Evolutionary conservation across 2,888 invertebrate species (phyloP).

Genomic region (Drosophila mercatorum): DNA sequence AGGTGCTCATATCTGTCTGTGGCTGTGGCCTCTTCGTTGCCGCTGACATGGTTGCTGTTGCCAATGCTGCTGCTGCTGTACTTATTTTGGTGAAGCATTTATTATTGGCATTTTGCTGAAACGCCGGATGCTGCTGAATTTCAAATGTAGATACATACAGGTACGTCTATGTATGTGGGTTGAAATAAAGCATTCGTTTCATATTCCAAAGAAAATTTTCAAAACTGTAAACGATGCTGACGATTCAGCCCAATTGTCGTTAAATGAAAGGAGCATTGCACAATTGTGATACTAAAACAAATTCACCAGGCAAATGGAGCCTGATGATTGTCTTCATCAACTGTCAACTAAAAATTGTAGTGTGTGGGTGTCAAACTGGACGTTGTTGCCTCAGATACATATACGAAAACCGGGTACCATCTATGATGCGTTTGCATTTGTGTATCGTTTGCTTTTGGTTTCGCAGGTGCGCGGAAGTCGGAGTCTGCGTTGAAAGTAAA

Average conservation of each 20-base stretch:
- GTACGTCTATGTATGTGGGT: background rate
- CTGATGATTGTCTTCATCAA: background rate
- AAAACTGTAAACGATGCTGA: background rate
- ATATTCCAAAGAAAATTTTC: background rate
- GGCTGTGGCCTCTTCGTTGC: slow-evolving; percentile 34
- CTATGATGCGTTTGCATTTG: slow-evolving; percentile 4
- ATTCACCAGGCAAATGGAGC: background rate
- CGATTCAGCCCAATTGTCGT: background rate
- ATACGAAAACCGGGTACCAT: background rate
- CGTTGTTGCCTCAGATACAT: background rate
- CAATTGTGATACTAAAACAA: background rate
- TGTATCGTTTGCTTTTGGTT: background rate
- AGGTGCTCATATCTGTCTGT: slow-evolving; percentile 54
- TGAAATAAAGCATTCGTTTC: background rate
- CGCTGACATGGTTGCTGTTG: slow-evolving; percentile 23
- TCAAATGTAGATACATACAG: background rate
- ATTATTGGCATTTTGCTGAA: slow-evolving; percentile 25
- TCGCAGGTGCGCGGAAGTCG: slow-evolving; percentile 40
- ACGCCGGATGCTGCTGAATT: slow-evolving; percentile 32
- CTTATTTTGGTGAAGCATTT: slow-evolving; percentile 35
- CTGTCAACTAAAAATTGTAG: slow-evolving; percentile 12
- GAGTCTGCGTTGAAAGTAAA: slow-evolving; percentile 7
- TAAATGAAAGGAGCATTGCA: background rate
- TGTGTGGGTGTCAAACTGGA: slow-evolving; percentile 15
- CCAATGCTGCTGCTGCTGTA: slow-evolving; percentile 20